Conservation (phyloP, 2,113 vertebrate genomes). For the Solea solea region DNA sequence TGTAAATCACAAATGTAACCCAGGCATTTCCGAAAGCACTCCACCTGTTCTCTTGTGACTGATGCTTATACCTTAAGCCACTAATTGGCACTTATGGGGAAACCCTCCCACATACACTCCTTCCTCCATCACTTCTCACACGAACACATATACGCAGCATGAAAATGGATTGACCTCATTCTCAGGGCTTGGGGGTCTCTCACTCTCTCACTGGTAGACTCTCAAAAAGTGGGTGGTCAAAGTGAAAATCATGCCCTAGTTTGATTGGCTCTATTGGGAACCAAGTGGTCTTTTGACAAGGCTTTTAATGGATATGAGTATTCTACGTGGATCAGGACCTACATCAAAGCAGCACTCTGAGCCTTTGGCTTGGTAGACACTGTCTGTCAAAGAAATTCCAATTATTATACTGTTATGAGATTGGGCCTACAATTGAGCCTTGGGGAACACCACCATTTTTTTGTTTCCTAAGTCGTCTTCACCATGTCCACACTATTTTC, state of each 20-base stretch:
- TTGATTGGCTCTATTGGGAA: slow-evolving; percentile 70
- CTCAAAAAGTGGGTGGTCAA: slow-evolving; percentile 73
- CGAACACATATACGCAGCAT: slow-evolving; percentile 42
- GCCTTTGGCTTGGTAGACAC: slow-evolving; percentile 34
- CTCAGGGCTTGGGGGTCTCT: slow-evolving; percentile 63
- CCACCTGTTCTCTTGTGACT: slow-evolving; percentile 56
- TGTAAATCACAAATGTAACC: slow-evolving; percentile 49
- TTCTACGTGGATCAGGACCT: slow-evolving; percentile 64
- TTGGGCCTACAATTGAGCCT: slow-evolving; percentile 41
- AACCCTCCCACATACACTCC: slow-evolving; percentile 42
- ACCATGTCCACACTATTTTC: background rate
- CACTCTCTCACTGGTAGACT: slow-evolving; percentile 65
- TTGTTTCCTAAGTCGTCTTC: background rate
- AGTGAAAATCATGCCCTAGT: slow-evolving; percentile 79
- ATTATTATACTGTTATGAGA: slow-evolving; percentile 41
- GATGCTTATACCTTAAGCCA: slow-evolving; percentile 48
- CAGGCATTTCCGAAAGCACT: slow-evolving; percentile 35
- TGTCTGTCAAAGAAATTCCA: slow-evolving; percentile 33
- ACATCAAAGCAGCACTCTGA: slow-evolving; percentile 33
- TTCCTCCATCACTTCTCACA: slow-evolving; percentile 37
- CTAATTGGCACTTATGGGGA: slow-evolving; percentile 70
- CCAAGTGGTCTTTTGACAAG: slow-evolving; percentile 64
- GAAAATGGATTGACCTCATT: slow-evolving; percentile 76
- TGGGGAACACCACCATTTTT: slow-evolving; percentile 39
- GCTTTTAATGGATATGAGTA: slow-evolving; percentile 69